These are phyloP conservation scores for Sclerurus mexicanus DNA, from an alignment of 2,113 vertebrate genomes.

Conservation along the genomic window DNA sequence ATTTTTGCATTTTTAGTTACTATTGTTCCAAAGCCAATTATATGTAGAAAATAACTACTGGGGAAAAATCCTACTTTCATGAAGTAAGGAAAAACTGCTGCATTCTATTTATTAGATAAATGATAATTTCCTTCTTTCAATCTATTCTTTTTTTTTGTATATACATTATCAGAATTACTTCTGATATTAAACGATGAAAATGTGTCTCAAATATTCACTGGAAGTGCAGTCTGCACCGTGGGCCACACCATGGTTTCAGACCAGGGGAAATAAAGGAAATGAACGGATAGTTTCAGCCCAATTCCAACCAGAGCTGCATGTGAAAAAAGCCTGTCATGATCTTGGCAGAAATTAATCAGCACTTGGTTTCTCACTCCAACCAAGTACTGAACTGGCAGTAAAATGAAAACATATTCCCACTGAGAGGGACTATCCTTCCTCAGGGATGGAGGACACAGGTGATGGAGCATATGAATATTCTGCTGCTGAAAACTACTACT, in stretches of 20 bases:
- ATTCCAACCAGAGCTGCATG: background rate
- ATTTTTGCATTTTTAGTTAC: background rate
- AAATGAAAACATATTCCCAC: background rate
- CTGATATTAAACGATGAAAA: background rate
- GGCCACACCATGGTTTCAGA: background rate
- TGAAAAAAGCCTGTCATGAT: background rate
- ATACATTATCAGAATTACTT: background rate
- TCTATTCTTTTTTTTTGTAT: background rate
- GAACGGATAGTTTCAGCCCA: background rate
- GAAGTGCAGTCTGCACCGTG: background rate
- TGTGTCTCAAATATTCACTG: background rate
- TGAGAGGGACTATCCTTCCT: background rate
- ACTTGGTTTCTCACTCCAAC: background rate
- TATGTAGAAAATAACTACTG: background rate
- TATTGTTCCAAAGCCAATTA: background rate
- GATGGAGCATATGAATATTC: background rate
- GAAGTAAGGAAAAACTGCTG: background rate
- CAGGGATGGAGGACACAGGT: background rate
- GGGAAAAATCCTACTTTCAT: background rate
- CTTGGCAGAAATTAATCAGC: background rate
- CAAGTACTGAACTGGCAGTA: background rate
- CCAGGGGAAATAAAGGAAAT: background rate
- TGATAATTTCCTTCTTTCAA: background rate
- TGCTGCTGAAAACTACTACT: background rate
- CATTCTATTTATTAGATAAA: background rate